phyloP scores from a whole-genome alignment of 2,113 vertebrate species.

The Cettia cetti region DNA sequence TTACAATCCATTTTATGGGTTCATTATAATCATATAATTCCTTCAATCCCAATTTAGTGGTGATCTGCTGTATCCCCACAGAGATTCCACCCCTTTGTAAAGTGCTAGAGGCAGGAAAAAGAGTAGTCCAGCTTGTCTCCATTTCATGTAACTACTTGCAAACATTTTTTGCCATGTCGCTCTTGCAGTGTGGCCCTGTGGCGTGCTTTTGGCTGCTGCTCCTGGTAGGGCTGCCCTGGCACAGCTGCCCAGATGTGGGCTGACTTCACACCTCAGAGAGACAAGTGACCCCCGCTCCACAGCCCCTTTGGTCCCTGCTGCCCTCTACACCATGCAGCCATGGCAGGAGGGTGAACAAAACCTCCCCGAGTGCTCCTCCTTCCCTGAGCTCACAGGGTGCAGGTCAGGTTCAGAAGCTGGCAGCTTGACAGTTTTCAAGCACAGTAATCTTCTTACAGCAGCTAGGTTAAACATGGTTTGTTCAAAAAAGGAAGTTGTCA shows the following conservation, averaged over 20 bases:
- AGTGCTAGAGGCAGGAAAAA: neutral
- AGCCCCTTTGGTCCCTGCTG: neutral
- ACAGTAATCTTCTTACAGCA: neutral
- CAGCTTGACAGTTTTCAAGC: neutral
- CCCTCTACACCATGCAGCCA: accelerated
- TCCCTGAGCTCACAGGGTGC: neutral
- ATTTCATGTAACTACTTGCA: neutral
- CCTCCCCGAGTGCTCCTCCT: accelerated
- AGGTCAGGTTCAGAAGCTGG: neutral
- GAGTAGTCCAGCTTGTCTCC: neutral
- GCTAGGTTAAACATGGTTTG: neutral
- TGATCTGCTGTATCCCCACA: neutral
- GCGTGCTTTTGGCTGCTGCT: neutral
- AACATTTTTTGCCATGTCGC: neutral
- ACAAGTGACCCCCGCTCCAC: accelerated
- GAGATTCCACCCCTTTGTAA: neutral
- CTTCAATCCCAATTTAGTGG: neutral
- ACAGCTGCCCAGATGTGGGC: neutral
- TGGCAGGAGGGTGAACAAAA: neutral
- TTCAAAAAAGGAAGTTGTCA: neutral
- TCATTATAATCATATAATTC: neutral
- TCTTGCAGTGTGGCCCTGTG: neutral
- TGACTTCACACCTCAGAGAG: neutral
- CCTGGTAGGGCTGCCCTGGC: neutral
- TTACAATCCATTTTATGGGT: neutral